Percentiles rank a stretch among this genome's conserved stretches.
Evolutionary conservation across 1,140 invertebrate species (phyloP).

Genomic region (Megathymus violae): DNA sequence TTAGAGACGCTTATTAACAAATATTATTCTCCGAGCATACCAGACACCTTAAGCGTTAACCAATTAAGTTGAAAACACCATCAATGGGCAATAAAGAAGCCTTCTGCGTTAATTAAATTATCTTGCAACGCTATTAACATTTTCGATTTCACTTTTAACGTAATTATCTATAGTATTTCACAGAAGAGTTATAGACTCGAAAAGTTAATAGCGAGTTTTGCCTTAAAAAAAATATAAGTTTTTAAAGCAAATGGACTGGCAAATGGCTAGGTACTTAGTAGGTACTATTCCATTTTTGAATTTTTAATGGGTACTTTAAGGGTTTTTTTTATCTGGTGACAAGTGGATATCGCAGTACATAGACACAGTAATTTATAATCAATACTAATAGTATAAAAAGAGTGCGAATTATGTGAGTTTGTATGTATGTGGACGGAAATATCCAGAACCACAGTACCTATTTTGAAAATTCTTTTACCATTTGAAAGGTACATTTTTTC

Average conservation of each 20-base stretch:
- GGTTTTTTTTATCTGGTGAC: too few species aligned
- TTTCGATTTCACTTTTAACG: conserved; percentile 26
- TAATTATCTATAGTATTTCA: conserved; percentile 13
- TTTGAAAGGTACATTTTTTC: too few species aligned
- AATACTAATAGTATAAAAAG: too few species aligned
- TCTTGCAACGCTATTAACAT: conserved; percentile 27
- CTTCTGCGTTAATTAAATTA: conserved; percentile 23
- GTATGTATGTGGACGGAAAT: too few species aligned
- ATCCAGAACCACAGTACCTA: too few species aligned
- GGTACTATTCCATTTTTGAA: neutral
- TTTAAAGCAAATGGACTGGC: neutral
- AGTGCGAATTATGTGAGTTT: too few species aligned
- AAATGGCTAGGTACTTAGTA: neutral
- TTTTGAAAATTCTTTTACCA: too few species aligned
- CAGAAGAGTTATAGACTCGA: neutral
- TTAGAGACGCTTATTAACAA: conserved; percentile 8
- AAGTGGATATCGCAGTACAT: too few species aligned
- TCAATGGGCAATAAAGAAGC: neutral
- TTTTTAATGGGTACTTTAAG: neutral
- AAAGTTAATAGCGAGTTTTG: neutral
- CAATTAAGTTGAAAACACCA: conserved; percentile 22
- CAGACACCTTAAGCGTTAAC: conserved; percentile 22
- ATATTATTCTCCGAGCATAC: conserved; percentile 10
- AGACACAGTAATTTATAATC: too few species aligned
- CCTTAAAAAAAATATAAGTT: neutral